Percentiles rank a stretch among this genome's conserved stretches.
Conservation (phyloP, 2,113 vertebrate species). For the Tragelaphus imberbis region DNA sequence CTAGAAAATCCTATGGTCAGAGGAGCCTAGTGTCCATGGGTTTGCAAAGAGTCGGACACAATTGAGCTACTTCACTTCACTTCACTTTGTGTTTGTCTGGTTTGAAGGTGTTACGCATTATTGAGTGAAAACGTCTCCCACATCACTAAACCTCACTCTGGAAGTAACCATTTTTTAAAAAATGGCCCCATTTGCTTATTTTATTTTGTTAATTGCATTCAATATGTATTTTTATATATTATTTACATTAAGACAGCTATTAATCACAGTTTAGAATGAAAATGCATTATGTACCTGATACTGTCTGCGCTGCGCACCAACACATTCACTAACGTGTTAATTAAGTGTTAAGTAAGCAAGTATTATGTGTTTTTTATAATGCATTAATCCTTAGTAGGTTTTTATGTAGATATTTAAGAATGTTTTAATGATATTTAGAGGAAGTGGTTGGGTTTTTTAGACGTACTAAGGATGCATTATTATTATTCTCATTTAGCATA, state of each 20-base stretch:
- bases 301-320: background rate
- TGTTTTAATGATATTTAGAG: background rate
- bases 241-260: background rate
- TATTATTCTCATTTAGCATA: background rate
- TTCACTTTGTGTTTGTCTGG: background rate
- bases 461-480: background rate
- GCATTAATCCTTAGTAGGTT: background rate
- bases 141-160: background rate
- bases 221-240: background rate
- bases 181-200: background rate
- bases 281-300: background rate
- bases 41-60: no score
- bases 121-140: background rate
- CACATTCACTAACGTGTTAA: background rate
- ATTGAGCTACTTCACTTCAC: no score
- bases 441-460: background rate
- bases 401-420: background rate
- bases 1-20: no score
- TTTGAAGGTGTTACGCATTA: background rate
- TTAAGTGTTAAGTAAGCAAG: slow-evolving; percentile 22
- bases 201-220: background rate
- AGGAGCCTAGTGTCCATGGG: no score
- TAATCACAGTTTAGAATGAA: background rate
- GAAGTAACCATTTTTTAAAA: background rate
- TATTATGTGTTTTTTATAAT: background rate